Conservation (phyloP, 2,888 invertebrate species). For the Pegoplata infirma region DNA sequence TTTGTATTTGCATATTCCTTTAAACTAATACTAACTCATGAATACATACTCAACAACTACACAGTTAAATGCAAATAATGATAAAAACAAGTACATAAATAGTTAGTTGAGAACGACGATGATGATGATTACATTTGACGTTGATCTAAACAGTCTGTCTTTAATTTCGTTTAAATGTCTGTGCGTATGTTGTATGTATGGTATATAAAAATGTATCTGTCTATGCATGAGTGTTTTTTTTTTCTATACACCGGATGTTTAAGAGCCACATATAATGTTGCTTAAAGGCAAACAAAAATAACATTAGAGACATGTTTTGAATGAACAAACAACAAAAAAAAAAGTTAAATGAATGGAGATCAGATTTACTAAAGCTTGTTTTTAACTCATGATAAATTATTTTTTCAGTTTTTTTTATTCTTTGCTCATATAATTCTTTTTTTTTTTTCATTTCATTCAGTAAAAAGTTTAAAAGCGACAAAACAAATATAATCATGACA, state of each 20-base stretch:
- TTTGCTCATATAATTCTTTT: constrained; percentile 7
- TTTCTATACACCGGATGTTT: constrained; percentile 39
- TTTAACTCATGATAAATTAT: background rate
- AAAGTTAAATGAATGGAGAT: constrained; percentile 46
- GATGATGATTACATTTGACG: background rate
- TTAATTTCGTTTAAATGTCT: background rate
- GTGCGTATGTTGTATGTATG: too few species aligned
- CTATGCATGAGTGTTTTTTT: background rate
- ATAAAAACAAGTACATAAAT: background rate
- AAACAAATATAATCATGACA: constrained; percentile 67
- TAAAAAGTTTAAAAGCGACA: constrained; percentile 61
- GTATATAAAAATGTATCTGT: background rate
- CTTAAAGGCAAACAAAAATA: constrained; percentile 39
- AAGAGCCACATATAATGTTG: constrained; percentile 47
- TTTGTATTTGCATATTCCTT: too few species aligned
- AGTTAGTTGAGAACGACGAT: too few species aligned
- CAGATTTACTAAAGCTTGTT: constrained; percentile 42
- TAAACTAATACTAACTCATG: too few species aligned
- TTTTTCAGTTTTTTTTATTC: background rate
- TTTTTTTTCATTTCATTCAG: constrained; percentile 17
- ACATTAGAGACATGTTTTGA: constrained; percentile 45
- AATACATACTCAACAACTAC: background rate
- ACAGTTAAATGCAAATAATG: background rate
- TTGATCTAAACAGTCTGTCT: background rate
- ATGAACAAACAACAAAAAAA: constrained; percentile 12